Percentiles rank a stretch among this genome's conserved stretches.
Evolutionary conservation across 2,113 vertebrate species (phyloP).

Genomic region (Arenaria interpres): DNA sequence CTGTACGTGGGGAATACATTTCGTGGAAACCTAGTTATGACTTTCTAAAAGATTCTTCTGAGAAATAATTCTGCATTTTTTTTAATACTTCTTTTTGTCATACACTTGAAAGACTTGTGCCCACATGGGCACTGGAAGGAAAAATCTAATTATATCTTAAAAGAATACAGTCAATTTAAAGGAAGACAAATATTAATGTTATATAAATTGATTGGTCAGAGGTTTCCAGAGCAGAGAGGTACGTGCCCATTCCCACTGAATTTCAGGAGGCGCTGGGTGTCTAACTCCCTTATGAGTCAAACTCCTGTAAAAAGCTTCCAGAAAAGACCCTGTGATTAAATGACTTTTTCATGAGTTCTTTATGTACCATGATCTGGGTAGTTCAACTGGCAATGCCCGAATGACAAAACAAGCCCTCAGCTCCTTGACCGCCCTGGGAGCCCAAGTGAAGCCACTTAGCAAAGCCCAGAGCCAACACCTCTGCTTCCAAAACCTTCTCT

Average conservation of each 20-base stretch:
- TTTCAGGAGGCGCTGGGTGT: background rate
- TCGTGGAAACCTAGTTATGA: background rate
- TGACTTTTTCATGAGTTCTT: background rate
- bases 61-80: background rate
- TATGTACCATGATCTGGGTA: background rate
- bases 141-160: constrained; percentile 35
- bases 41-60: background rate
- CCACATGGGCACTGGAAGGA: background rate
- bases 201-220: constrained; percentile 1
- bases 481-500: background rate
- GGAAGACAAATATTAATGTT: constrained; percentile 9
- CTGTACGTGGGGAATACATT: background rate
- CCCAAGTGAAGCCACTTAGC: background rate
- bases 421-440: background rate
- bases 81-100: background rate
- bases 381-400: background rate
- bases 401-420: background rate
- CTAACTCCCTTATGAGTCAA: background rate
- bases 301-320: background rate
- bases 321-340: background rate
- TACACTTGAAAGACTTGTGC: background rate
- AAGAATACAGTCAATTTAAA: constrained; percentile 38
- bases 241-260: background rate
- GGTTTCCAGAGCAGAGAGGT: background rate
- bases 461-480: background rate